Evolutionary conservation across 2,113 vertebrate species (phyloP), one percentile per base, ranked within the genome.

Genomic region (Neolamprologus falcicula): DNA sequence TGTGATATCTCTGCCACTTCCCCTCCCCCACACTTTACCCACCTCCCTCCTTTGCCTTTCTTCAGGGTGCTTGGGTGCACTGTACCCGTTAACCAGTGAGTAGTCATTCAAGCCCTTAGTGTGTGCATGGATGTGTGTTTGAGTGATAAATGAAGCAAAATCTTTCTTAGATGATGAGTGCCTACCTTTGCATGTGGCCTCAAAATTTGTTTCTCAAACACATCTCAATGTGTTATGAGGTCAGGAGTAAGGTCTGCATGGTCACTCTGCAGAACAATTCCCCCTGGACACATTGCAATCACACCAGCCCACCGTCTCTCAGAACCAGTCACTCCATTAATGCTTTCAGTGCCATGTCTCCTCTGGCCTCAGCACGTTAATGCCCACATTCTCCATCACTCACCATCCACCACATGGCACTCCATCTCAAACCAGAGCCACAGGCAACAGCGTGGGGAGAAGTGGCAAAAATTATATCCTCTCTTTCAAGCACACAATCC

Each of bases 251-350:
- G 86, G 89, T 85, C 86, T 50, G 80, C 80, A 63, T 80, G 90
- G 90, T 90, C 71, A 71, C 85, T 73, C 83, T 73, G 86, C 87
- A 54, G 19, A 92, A 90, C n/a, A 73, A 93, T 95, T 94, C 93
- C 90, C 93, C 52, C 35, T 79, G 86, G 86, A 90, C 91, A 57
- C 88, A 90, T 88, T 85, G 87, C 88, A 94, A 92, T 94, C 95
- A 93, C 94, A 93, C 92, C 92, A 94, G 94, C 82, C 83, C 92
- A 94, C 89, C 50, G 92, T 94, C 94, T 91, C 91, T 92, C 78
- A 87, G 94, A 95, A 93, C 92, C 91, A 95, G 93, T 95, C 91
- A 91, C 91, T 95, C 93, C 90, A 95, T 95, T 95, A 96, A 95
- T 94, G 93, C 92, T 92, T 96, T 91, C 92, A 92, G 91, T 92